Evolutionary conservation across 2,113 vertebrate genomes (phyloP), one percentile per base, ranked within the genome.

Genomic region (Plestiodon gilberti): DNA sequence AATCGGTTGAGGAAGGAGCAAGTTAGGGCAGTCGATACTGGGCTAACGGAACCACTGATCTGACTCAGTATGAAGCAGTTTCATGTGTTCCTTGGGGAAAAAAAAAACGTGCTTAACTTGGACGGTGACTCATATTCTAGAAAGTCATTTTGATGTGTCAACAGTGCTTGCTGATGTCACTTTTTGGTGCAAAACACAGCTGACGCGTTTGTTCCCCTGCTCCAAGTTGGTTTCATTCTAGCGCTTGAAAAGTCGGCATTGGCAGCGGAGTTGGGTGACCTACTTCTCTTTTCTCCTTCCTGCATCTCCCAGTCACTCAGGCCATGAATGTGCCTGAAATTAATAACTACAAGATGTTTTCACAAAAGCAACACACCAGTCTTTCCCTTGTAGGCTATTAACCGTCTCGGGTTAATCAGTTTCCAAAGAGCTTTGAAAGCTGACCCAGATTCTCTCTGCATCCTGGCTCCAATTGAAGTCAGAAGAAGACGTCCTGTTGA

Each of bases 351-450:
- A 90, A 85, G 35, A 40, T 28, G 77, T 77, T 25, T 89, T 81
- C 33, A 48, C 33, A 78, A 92, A 52, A 35, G 28, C 6, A 7
- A 52, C 85, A 40, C 33, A 28, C 9, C 84, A 7, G 43, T 28
- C 78, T 35, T 85, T 82, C 57, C 88, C 15, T 86, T 70, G 59
- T 88, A 20, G 69, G 22, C 15, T 86, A 23, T 80, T 93, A 35
- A 84, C 62, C 15, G 90, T 78, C 23, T 10, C 70, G 48, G 22
- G 15, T 75, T 90, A 88, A 4, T 76, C 90, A 74, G 3, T 87
- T 59, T 86, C 18, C 61, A 90, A 87, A 89, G 88, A 82, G 33
- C 83, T 86, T 92, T 93, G 88, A 84, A 86, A 91, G 83, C 28
- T 33, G 90, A 70, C 80, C 87, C 83, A 61, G 15, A 40, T 90